Evolutionary conservation across 2,888 invertebrate genomes (phyloP).

Genomic region (Colostygia pectinataria): DNA sequence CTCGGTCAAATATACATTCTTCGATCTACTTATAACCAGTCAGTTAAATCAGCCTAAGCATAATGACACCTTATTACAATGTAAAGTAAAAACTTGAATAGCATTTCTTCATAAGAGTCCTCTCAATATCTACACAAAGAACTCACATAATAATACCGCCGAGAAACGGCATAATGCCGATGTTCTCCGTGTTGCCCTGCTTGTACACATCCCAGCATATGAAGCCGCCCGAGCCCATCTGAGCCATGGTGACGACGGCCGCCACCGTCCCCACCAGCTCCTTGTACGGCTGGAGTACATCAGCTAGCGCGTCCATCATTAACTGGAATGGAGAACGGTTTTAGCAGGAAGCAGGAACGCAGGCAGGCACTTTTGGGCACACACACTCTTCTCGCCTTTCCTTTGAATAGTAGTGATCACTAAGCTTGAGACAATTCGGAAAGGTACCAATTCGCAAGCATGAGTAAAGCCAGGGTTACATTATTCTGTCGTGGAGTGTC

Average conservation of each 20-base stretch:
- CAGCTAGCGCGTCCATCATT: slow-evolving; percentile 78
- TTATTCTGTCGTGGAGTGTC: no score
- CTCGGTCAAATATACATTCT: no score
- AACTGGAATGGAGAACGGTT: slow-evolving; percentile 1
- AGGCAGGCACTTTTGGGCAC: no score
- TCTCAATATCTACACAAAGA: no score
- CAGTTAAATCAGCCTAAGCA: no score
- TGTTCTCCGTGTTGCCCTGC: slow-evolving; percentile 85
- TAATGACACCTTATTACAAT: no score
- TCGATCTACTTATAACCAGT: no score
- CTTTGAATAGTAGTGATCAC: background rate
- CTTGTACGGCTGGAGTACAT: slow-evolving; percentile 85
- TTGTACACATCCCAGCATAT: slow-evolving; percentile 89
- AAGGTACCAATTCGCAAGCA: background rate
- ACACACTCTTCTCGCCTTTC: background rate
- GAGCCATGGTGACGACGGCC: slow-evolving; percentile 89
- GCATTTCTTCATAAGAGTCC: no score
- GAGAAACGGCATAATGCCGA: slow-evolving; percentile 87
- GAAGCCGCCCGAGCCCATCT: slow-evolving; percentile 91
- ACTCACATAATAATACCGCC: slow-evolving; percentile 91
- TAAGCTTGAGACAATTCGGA: background rate
- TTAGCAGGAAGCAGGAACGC: background rate
- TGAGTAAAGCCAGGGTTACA: no score
- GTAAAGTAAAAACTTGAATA: no score
- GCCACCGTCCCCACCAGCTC: slow-evolving; percentile 86